These are phyloP conservation scores for Yponomeuta malinellus DNA, from an alignment of 2,888 invertebrate genomes.

Conservation along the genomic window DNA sequence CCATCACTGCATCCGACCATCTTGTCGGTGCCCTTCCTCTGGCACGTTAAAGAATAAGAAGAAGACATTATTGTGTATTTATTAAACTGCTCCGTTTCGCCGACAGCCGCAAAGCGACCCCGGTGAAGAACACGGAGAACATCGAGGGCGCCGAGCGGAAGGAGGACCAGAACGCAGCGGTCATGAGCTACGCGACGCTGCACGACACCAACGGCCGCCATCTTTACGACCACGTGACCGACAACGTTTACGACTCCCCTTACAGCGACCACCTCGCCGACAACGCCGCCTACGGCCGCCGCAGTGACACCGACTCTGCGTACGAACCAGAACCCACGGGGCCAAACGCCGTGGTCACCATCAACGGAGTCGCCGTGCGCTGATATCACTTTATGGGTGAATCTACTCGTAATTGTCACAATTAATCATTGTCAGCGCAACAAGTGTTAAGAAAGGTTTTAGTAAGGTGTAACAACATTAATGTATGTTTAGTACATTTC, in stretches of 20 bases:
- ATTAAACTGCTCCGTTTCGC: conserved; percentile 20
- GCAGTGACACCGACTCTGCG: conserved; percentile 65
- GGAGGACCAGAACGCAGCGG: conserved; percentile 90
- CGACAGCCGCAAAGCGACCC: conserved; percentile 86
- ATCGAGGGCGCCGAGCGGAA: conserved; percentile 90
- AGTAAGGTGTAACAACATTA: too few species aligned
- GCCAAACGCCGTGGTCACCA: conserved; percentile 81
- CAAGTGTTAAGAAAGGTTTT: too few species aligned
- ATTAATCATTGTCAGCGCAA: too few species aligned
- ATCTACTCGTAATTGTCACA: too few species aligned
- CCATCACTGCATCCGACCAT: too few species aligned
- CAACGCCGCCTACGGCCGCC: conserved; percentile 60
- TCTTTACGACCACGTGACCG: conserved; percentile 74
- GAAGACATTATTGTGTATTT: neutral
- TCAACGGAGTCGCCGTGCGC: conserved; percentile 92
- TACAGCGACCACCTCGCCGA: conserved; percentile 77
- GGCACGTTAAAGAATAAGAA: too few species aligned
- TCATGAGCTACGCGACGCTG: conserved; percentile 91
- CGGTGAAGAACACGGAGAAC: conserved; percentile 92
- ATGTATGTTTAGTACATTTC: too few species aligned
- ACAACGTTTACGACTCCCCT: conserved; percentile 85
- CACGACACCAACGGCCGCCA: conserved; percentile 79
- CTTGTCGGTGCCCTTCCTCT: too few species aligned
- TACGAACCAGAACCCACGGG: conserved; percentile 83
- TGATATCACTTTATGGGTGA: conserved; percentile 33